Evolutionary conservation across 2,113 vertebrate species (phyloP), one percentile per base, ranked within the genome.

Genomic region (Oncorhynchus keta): DNA sequence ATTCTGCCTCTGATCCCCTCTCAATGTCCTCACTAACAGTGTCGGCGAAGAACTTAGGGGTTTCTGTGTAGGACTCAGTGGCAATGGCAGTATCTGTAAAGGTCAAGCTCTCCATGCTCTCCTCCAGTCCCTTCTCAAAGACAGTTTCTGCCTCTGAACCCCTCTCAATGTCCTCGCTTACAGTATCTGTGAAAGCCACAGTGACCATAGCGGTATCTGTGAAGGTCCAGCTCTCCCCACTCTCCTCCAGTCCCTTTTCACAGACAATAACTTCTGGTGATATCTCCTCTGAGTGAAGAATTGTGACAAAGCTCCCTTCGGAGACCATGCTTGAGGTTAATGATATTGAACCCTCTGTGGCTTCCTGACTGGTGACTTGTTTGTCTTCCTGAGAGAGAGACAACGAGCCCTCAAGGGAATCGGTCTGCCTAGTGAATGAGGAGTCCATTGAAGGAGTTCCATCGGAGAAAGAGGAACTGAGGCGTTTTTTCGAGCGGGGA

Each of bases 401-500:
- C 45, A 8, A 5, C 5, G 18, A 76, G 30, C 2, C 76, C 59
- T 82, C 76, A 68, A 68, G 55, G 6, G 30, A 48, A 35, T 80
- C 78, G 1, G 32, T 18, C 4, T 76, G 79, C 28, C 13, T 18
- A 1, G 77, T 39, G 6, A 35, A 68, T 13, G 72, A 16, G 30
- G 45, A 62, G 1, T 79, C 79, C 22, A 24, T 39, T 30, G 65
- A 67, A 5, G 68, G 13, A 5, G 66, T 66, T 49, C 75, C 74
- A n/a, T 85, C 82, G 66, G 73, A 59, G 39, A 79, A 78, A 0
- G 59, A 66, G 0, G 64, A 72, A 79, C 84, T 89, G 3, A 88
- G 83, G 22, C 35, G 72, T 68, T 84, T 91, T 35, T 89, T 89
- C n/a, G 76, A 73, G 20, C 83, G 82, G 73, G 82, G 84, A 32